phyloP scores from a whole-genome alignment of 2,113 vertebrate species.

The Cyprinus carpio region DNA sequence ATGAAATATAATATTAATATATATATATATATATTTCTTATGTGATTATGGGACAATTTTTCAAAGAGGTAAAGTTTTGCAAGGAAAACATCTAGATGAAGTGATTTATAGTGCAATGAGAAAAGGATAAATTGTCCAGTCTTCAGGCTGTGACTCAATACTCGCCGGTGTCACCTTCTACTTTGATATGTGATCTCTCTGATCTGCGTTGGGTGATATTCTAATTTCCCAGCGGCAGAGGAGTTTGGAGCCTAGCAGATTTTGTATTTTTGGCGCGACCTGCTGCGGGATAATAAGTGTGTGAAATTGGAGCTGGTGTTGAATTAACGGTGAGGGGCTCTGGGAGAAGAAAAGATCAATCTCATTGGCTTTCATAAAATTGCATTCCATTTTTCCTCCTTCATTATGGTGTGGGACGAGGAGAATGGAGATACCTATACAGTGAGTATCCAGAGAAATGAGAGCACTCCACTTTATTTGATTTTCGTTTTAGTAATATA shows the following conservation, averaged over 20 bases:
- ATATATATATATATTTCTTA: too few relatives aligned
- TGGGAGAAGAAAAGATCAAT: slow-evolving; percentile 51
- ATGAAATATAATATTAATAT: too few relatives aligned
- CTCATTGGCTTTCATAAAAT: slow-evolving; percentile 53
- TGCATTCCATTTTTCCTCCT: slow-evolving; percentile 48
- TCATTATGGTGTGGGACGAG: slow-evolving; percentile 52
- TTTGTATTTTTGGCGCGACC: slow-evolving; percentile 38
- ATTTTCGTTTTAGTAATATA: slow-evolving; percentile 46
- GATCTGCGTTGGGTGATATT: slow-evolving; percentile 31
- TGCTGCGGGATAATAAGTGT: slow-evolving; percentile 46
- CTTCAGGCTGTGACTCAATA: slow-evolving; percentile 17
- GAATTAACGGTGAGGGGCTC: slow-evolving; percentile 49
- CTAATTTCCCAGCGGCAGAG: slow-evolving; percentile 43
- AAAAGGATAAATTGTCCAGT: slow-evolving; percentile 28
- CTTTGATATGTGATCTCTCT: slow-evolving; percentile 31
- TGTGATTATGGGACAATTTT: neutral
- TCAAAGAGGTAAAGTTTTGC: neutral
- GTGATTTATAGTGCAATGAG: neutral
- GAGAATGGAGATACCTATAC: slow-evolving; percentile 46
- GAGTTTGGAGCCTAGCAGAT: slow-evolving; percentile 23
- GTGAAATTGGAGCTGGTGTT: slow-evolving; percentile 41
- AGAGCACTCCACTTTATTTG: slow-evolving; percentile 40
- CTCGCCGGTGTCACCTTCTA: slow-evolving; percentile 19
- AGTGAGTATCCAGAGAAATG: slow-evolving; percentile 16
- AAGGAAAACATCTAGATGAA: neutral